Conservation (phyloP, 1,140 invertebrate species). For the Gonioctena quinquepunctata region DNA sequence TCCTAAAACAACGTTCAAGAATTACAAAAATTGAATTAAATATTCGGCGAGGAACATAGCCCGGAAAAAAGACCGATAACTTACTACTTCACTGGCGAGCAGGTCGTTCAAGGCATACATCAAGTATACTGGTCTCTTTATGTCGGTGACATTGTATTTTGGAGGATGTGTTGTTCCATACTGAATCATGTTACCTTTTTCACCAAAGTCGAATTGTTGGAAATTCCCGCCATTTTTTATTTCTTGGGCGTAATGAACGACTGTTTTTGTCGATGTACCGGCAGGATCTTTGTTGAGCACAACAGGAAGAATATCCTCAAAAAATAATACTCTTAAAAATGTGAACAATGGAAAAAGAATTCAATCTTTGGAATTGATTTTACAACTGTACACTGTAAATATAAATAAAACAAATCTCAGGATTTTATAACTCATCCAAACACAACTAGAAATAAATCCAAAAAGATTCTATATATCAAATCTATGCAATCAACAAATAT, state of each 20-base stretch:
- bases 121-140: slow-evolving; percentile 70
- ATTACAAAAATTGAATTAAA: neutral
- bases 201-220: slow-evolving; percentile 70
- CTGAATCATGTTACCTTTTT: slow-evolving; percentile 57
- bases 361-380: too few relatives aligned
- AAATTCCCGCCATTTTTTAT: slow-evolving; percentile 64
- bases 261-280: slow-evolving; percentile 76
- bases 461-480: too few relatives aligned
- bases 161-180: slow-evolving; percentile 67
- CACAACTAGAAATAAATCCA: too few relatives aligned
- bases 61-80: too few relatives aligned
- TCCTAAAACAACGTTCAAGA: slow-evolving; percentile 56
- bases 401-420: too few relatives aligned
- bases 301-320: slow-evolving; percentile 64
- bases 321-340: too few relatives aligned
- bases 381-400: too few relatives aligned
- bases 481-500: too few relatives aligned
- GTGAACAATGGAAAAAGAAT: too few relatives aligned
- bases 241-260: slow-evolving; percentile 73
- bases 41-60: neutral
- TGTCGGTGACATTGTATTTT: slow-evolving; percentile 65
- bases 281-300: slow-evolving; percentile 77
- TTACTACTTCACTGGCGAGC: slow-evolving; percentile 63
- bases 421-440: too few relatives aligned
- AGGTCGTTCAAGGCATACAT: slow-evolving; percentile 74